Percentiles rank a stretch among this genome's conserved stretches.
phyloP scores from a whole-genome alignment of 2,888 invertebrate genomes.

The Pristionchus fissidentatus region DNA sequence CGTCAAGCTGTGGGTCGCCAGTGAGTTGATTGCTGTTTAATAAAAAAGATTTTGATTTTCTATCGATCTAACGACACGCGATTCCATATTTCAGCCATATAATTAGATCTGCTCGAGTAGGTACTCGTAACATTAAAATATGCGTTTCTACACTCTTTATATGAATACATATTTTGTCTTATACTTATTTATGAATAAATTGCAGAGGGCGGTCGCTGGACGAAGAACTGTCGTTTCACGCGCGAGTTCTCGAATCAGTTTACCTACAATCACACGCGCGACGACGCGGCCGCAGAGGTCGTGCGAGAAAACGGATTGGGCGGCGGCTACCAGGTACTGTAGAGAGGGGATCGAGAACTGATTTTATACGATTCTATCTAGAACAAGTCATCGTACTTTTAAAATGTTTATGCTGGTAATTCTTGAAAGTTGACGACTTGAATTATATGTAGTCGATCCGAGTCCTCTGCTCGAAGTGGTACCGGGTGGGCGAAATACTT shows the following conservation, averaged over 20 bases:
- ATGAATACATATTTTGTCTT: constrained; percentile 16
- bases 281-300: constrained; percentile 64
- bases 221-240: constrained; percentile 85
- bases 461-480: no score
- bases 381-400: neutral
- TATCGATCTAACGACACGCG: no score
- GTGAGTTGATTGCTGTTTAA: constrained; percentile 79
- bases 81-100: no score
- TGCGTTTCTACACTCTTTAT: neutral
- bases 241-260: constrained; percentile 58
- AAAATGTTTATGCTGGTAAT: neutral
- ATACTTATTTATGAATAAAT: neutral
- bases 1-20: constrained; percentile 95
- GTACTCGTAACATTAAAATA: no score
- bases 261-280: constrained; percentile 53
- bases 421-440: no score
- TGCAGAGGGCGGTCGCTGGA: constrained; percentile 91
- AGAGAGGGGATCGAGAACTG: no score
- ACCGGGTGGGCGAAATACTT: no score
- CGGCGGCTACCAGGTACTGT: constrained; percentile 62
- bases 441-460: no score
- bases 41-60: no score
- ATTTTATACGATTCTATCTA: neutral
- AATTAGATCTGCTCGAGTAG: no score
- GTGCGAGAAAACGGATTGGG: constrained; percentile 67